phyloP scores from a whole-genome alignment of 1,140 invertebrate genomes.

The Eupeodes corollae region DNA sequence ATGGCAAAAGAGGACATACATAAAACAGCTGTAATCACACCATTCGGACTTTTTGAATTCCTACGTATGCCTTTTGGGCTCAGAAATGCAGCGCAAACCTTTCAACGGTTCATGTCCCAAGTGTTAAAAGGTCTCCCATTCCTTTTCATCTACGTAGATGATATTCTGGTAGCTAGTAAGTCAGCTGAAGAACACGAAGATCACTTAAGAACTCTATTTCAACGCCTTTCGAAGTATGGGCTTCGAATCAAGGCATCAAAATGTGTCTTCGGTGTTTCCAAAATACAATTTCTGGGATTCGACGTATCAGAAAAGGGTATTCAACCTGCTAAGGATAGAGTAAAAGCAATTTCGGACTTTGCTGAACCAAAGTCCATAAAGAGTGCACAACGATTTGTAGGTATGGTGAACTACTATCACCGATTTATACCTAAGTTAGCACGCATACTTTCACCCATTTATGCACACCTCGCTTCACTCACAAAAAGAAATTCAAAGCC shows the following conservation, averaged over 20 bases:
- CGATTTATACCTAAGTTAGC: constrained; percentile 20
- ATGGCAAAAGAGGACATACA: constrained; percentile 22
- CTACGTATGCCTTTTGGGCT: constrained; percentile 37
- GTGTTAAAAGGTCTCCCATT: constrained; percentile 32
- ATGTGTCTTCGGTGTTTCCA: constrained; percentile 16
- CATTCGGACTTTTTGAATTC: constrained; percentile 35
- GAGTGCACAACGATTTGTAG: too few relatives aligned
- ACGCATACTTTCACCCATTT: constrained; percentile 10
- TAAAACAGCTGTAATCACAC: constrained; percentile 36
- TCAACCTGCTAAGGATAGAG: constrained; percentile 1
- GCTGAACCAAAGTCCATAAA: constrained; percentile 20
- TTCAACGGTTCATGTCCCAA: constrained; percentile 41
- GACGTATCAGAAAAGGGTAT: constrained; percentile 15
- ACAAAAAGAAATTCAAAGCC: constrained; percentile 17
- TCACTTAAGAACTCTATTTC: constrained; percentile 18
- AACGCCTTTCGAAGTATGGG: constrained; percentile 14
- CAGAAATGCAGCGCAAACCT: constrained; percentile 38
- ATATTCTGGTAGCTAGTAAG: constrained; percentile 40
- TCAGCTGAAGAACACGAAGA: constrained; percentile 18
- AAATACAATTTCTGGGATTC: constrained; percentile 20
- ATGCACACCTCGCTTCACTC: too few relatives aligned
- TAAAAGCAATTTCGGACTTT: constrained; percentile 13
- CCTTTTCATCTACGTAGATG: constrained; percentile 36
- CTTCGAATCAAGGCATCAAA: constrained; percentile 19
- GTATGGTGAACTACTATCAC: constrained; percentile 36